Evolutionary conservation across 2,888 invertebrate genomes (phyloP).

Genomic region (Junonia oenone): DNA sequence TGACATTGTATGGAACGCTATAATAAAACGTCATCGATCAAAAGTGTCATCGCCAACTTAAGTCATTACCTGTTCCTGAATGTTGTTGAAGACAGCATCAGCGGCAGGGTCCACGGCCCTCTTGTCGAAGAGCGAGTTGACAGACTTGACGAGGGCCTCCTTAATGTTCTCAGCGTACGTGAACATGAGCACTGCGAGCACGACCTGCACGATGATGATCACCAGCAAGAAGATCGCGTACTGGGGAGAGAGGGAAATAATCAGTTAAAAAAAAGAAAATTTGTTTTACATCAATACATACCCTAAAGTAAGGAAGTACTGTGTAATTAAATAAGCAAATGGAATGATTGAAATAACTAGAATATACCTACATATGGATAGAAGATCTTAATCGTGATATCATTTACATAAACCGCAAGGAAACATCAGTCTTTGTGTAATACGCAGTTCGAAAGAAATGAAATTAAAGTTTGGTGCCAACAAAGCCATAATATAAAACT

Average conservation of each 20-base stretch:
- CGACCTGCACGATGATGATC: slow-evolving; percentile 86
- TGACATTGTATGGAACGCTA: too few relatives aligned
- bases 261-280: neutral
- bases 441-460: too few relatives aligned
- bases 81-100: slow-evolving; percentile 78
- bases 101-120: slow-evolving; percentile 54
- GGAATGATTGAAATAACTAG: neutral
- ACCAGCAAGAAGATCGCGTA: slow-evolving; percentile 85
- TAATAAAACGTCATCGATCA: too few relatives aligned
- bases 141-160: slow-evolving; percentile 62
- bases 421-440: too few relatives aligned
- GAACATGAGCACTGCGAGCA: slow-evolving; percentile 83
- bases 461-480: too few relatives aligned
- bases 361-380: neutral
- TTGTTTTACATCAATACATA: too few relatives aligned
- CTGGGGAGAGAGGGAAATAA: slow-evolving; percentile 64
- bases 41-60: too few relatives aligned
- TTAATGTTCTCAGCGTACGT: slow-evolving; percentile 79
- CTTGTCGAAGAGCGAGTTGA: slow-evolving; percentile 49
- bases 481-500: too few relatives aligned
- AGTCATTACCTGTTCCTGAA: slow-evolving; percentile 81
- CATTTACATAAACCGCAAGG: neutral
- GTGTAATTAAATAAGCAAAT: neutral
- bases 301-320: too few relatives aligned
- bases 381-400: neutral